Evolutionary conservation across 2,888 invertebrate species (phyloP), one percentile per base, ranked within the genome.

Genomic region (Hydriomena furcata): DNA sequence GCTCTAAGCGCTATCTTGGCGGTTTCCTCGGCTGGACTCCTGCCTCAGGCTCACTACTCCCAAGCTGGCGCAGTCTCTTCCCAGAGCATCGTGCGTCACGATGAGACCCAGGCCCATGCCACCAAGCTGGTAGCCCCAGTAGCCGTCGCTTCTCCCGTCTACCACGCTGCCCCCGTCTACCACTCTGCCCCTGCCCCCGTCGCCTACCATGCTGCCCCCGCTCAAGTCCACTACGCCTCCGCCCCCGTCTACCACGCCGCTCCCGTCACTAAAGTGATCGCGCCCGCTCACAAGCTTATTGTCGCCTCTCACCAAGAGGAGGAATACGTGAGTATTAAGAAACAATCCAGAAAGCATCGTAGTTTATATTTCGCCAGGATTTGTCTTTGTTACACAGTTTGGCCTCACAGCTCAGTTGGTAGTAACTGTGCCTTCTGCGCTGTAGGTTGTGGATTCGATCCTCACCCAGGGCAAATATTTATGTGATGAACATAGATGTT

Each of bases 61-160:
- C 63, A 76, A 0, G 79, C 83, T 5, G 78, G 67, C 1, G 84
- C 84, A 1, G 83, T 87, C 13, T 84, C 83, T 13, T 82, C 88
- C 8, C 91, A 91, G 62, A 83, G 82, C 67, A 84, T 88, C 40
- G 78, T 83, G 52, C 86, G 72, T 40, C 85, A 82, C 56, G 82
- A 81, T 43, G 52, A 52, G 43, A 52, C 38, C 60, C 79, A 82
- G 52, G 66, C 57, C 27, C 66, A 61, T 43, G 60, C 65, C 10
- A 59, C 76, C 64, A 68, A 68, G 13, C 55, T 66, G 38, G 67
- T 76, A 5, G 61, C 70, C 1, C 66, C 70, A 34, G 41, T 69
- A 0, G 63, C 62, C 17, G 64, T 45, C 20, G 30, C 51, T n/a
- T n/a, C n/a, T n/a, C n/a, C n/a, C n/a, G n/a, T n/a, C n/a, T n/a